Evolutionary conservation across 2,888 invertebrate species (phyloP).

Genomic region (Platerodrilus igneus): DNA sequence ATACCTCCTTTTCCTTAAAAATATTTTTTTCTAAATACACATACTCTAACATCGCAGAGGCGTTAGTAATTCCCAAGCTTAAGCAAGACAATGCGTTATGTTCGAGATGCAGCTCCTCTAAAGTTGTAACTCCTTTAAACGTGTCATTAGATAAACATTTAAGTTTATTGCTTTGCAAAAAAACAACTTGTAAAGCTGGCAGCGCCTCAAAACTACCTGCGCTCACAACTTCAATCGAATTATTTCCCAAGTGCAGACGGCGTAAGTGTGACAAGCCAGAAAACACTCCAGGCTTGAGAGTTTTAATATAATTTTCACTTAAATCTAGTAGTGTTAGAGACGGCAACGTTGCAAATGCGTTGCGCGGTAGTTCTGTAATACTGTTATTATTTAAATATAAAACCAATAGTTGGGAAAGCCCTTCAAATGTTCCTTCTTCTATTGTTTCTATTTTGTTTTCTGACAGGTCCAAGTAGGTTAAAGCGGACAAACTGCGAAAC

Average conservation of each 20-base stretch:
- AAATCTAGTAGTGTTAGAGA: constrained; percentile 11
- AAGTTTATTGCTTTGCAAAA: constrained; percentile 13
- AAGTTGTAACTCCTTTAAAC: not conserved
- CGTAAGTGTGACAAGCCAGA: constrained; percentile 10
- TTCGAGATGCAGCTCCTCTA: constrained; percentile 12
- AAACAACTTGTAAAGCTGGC: constrained; percentile 8
- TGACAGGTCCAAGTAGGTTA: constrained; percentile 15
- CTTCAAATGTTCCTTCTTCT: constrained; percentile 10
- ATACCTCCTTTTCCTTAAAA: no score
- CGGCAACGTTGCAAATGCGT: constrained; percentile 5
- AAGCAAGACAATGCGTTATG: constrained; percentile 1
- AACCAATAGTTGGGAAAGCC: constrained; percentile 10
- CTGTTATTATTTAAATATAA: constrained; percentile 13
- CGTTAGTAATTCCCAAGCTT: no score
- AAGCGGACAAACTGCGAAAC: constrained; percentile 1
- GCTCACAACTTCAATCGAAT: constrained; percentile 5
- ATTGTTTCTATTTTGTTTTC: constrained; percentile 7
- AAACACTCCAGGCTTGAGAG: constrained; percentile 7
- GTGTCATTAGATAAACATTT: constrained; percentile 4
- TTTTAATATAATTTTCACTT: constrained; percentile 8
- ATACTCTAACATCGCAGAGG: no score
- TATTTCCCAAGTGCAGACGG: constrained; percentile 13
- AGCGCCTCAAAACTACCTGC: constrained; percentile 3
- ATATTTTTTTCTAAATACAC: no score
- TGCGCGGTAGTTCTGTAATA: constrained; percentile 1